These are phyloP conservation scores for Rachycentron canadum DNA, from an alignment of 2,797 vertebrate species.

Conservation along the genomic window DNA sequence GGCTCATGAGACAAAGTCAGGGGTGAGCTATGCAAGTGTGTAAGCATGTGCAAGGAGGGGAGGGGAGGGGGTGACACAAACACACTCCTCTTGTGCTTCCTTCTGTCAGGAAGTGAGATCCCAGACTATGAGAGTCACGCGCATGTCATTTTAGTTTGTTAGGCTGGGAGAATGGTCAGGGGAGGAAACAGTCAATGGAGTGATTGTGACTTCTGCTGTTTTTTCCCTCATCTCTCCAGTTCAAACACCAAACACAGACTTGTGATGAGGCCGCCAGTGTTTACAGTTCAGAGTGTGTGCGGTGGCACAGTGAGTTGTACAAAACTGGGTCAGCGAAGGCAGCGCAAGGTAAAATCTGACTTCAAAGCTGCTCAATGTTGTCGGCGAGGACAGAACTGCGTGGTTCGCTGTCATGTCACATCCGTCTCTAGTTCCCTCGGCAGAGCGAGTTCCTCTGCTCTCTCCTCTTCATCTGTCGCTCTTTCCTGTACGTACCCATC, in stretches of 20 bases:
- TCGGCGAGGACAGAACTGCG: slow-evolving; percentile 34
- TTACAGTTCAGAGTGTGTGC: slow-evolving; percentile 29
- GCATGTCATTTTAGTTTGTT: slow-evolving; percentile 29
- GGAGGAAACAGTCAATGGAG: slow-evolving; percentile 41
- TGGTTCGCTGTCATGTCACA: slow-evolving; percentile 65
- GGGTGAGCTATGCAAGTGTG: slow-evolving; percentile 62
- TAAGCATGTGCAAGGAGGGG: slow-evolving; percentile 43
- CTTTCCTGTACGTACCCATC: slow-evolving; percentile 21
- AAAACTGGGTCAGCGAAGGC: slow-evolving; percentile 66
- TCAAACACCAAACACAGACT: slow-evolving; percentile 25
- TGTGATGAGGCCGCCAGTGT: slow-evolving; percentile 33
- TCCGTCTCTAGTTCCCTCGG: slow-evolving; percentile 41
- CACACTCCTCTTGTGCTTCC: slow-evolving; percentile 51
- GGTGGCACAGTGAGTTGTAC: slow-evolving; percentile 13
- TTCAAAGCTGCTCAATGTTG: slow-evolving; percentile 56
- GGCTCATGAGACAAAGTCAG: slow-evolving; percentile 63
- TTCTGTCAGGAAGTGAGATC: slow-evolving; percentile 60
- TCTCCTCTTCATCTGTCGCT: slow-evolving; percentile 39
- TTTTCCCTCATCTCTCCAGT: slow-evolving; percentile 17
- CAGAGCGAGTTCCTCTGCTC: slow-evolving; percentile 13
- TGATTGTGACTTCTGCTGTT: slow-evolving; percentile 31
- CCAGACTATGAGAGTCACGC: slow-evolving; percentile 58
- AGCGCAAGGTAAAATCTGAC: slow-evolving; percentile 53
- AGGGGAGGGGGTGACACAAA: slow-evolving; percentile 37
- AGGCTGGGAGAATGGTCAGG: slow-evolving; percentile 25